Evolutionary conservation across 2,888 invertebrate genomes (phyloP), one percentile per base, ranked within the genome.

Genomic region (Seladonia tumulorum): DNA sequence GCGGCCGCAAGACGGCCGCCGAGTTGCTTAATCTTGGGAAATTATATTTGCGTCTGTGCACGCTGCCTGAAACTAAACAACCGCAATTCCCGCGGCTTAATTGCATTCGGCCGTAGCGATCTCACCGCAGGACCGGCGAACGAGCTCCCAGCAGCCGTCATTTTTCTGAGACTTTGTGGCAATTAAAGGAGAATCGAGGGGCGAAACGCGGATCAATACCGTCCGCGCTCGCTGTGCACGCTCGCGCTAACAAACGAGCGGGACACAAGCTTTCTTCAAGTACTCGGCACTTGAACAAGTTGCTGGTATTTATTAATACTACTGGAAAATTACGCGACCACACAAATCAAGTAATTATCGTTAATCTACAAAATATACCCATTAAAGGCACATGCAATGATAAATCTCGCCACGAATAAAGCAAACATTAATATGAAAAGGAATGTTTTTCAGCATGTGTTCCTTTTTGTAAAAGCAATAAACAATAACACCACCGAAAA

Each of bases 1-100:
- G 39, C 25, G n/a, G n/a, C 81, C 39, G 76, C 14, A 81, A 81
- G 25, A 74, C 70, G 35, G 10, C 74, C 70, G n/a, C 22, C n/a
- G 25, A 60, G 71, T 47, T 71, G 45, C 70, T 81, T 84, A 84
- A 81, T 81, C 85, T 78, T 75, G 35, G 60, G 35, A 72, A 86
- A 86, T 86, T 81, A 81, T 81, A 77, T 84, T 85, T 80, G 79
- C 83, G 53, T 80, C 74, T 82, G 70, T 42, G 74, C 79, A 74
- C 42, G 47, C 10, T 71, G 35, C 66, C 71, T 35, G 80, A 68
- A 75, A 71, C 77, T 76, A 76, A 86, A 78, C 81, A 76, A 47
- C 68, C 74, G 80, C 39, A 53, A 68, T 70, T 63, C n/a, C 66
- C 22, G 10, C 5, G 25, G 12, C 57, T 78, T 84, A 84, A 86